Conservation (phyloP, 2,113 vertebrate species). For the Rhinopithecus roxellana region DNA sequence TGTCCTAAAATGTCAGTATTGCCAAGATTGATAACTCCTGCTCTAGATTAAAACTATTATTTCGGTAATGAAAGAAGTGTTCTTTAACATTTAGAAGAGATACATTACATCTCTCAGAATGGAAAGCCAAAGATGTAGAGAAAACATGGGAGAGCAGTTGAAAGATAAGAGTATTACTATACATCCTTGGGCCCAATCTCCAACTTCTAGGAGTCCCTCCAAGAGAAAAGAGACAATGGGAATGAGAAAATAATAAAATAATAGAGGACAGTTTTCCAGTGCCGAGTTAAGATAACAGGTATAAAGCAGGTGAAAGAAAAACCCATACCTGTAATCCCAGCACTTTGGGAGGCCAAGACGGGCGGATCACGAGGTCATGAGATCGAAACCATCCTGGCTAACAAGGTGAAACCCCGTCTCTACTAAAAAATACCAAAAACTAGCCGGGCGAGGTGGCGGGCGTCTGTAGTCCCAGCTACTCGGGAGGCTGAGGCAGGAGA, state of each 20-base stretch:
- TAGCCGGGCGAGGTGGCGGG: no score
- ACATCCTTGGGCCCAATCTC: not conserved
- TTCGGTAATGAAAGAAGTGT: not conserved
- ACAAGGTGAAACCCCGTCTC: no score
- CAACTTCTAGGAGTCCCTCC: not conserved
- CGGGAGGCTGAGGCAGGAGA: no score
- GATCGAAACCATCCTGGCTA: no score
- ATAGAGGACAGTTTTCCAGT: not conserved
- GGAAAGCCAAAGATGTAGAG: not conserved
- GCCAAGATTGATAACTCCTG: not conserved
- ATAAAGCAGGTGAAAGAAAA: not conserved
- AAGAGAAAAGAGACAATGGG: not conserved
- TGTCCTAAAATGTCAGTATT: not conserved
- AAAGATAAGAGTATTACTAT: not conserved
- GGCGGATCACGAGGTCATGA: no score
- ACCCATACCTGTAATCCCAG: no score
- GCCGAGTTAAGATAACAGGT: not conserved
- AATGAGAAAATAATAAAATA: not conserved
- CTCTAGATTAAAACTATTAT: not conserved
- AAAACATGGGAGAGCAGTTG: not conserved
- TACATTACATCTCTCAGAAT: not conserved
- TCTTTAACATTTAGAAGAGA: not conserved
- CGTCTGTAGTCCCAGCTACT: no score
- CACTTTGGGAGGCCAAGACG: no score
- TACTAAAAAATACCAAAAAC: no score